Evolutionary conservation across 1,140 invertebrate genomes (phyloP), one percentile per base, ranked within the genome.

Genomic region (Caerostris extrusa): DNA sequence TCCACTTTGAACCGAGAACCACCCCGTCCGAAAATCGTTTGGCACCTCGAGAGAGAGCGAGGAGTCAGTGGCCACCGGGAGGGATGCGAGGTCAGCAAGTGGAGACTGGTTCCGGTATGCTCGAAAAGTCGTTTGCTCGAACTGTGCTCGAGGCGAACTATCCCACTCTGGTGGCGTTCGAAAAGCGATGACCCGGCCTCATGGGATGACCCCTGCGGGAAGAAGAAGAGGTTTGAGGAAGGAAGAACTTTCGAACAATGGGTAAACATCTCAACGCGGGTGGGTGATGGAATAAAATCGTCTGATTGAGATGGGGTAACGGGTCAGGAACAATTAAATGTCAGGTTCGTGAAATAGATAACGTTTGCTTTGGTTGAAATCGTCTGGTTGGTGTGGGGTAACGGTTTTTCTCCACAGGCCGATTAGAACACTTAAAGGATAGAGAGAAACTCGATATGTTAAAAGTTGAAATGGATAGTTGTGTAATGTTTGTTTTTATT

Each of bases 21-120:
- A 77, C 50, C 69, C 19, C 69, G 69, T 17, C 50, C 69, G 34
- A 34, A 17, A 67, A 67, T 67, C 61, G 61, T 67, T 67, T 67
- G 61, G 61, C 61, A 67, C 61, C 61, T 77, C 10, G 3, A 50
- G 50, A 0, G 53, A 34, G 34, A 50, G 34, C 17, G 61, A 67
- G 34, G 34, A 77, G 71, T 77, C 71, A 53, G 71, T 77, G 71
- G 71, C 71, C 71, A 77, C 34, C 34, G 50, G 8, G 61, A 77
- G 34, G 71, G 53, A 12, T 5, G 3, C 71, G 71, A 77, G 71
- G 71, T 77, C 71, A 77, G 71, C 34, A 8, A 53, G 71, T 77
- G 71, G 71, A 77, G 71, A 77, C 71, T 77, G 71, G 71, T 77
- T 77, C 71, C 71, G 71, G 71, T 77, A 77, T 77, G 71, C 71